phyloP scores from a whole-genome alignment of 2,113 vertebrate species.

The Anolis sagrei region DNA sequence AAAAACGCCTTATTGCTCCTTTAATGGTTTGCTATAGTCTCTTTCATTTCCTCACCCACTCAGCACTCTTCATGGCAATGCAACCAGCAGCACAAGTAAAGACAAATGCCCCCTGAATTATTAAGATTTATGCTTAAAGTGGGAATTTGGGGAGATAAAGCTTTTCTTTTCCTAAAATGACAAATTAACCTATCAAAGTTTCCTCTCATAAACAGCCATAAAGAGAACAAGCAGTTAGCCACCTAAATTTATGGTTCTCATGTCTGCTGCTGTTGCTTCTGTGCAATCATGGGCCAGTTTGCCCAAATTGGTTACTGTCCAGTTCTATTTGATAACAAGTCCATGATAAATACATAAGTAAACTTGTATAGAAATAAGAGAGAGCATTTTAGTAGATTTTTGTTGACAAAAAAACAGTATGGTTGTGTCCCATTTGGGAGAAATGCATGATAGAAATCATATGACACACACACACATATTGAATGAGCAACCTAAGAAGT shows the following conservation, averaged over 20 bases:
- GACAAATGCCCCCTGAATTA: neutral
- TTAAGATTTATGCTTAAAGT: neutral
- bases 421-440: too few relatives aligned
- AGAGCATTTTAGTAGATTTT: too few relatives aligned
- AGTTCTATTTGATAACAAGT: too few relatives aligned
- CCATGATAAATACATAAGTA: too few relatives aligned
- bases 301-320: neutral
- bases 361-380: too few relatives aligned
- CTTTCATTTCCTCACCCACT: neutral
- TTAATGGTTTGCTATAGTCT: neutral
- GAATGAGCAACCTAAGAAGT: too few relatives aligned
- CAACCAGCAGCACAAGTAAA: neutral
- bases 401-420: too few relatives aligned
- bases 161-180: neutral
- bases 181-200: neutral
- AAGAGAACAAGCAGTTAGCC: neutral
- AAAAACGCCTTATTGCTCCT: neutral
- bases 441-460: too few relatives aligned
- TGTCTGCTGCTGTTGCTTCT: accelerated
- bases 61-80: neutral
- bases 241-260: neutral
- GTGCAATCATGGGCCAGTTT: neutral
- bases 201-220: neutral
- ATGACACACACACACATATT: too few relatives aligned
- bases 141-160: neutral